phyloP scores from a whole-genome alignment of 2,888 invertebrate genomes.

The Micoletzkya japonica region DNA sequence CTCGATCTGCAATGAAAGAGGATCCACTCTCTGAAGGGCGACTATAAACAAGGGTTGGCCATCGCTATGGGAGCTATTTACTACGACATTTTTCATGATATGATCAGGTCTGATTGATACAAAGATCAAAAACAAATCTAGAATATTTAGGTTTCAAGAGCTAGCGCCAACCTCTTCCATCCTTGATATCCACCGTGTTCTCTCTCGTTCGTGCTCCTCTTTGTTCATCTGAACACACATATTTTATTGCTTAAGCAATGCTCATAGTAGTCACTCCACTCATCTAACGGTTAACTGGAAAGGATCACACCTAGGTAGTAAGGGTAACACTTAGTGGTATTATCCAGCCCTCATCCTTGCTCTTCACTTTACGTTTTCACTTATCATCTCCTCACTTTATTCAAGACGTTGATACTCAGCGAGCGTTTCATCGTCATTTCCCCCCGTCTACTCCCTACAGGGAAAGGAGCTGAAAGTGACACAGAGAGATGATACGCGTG shows the following conservation, averaged over 20 bases:
- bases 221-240: constrained; percentile 43
- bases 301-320: too few relatives aligned
- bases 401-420: constrained; percentile 23
- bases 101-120: too few relatives aligned
- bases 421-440: constrained; percentile 20
- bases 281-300: constrained; percentile 1
- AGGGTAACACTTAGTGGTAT: too few relatives aligned
- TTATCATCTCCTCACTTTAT: constrained; percentile 1
- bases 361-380: not conserved
- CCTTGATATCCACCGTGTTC: constrained; percentile 53
- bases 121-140: too few relatives aligned
- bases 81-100: too few relatives aligned
- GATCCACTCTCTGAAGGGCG: too few relatives aligned
- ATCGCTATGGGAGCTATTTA: too few relatives aligned
- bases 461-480: not conserved
- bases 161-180: constrained; percentile 58
- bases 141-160: not conserved
- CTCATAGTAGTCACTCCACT: not conserved
- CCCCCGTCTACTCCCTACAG: not conserved
- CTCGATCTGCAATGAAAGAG: too few relatives aligned
- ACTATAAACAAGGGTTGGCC: too few relatives aligned
- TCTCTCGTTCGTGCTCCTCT: constrained; percentile 60
- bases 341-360: not conserved
- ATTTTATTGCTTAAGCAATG: not conserved
- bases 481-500: not conserved